phyloP scores from a whole-genome alignment of 2,797 vertebrate genomes.

The Brotula barbata region DNA sequence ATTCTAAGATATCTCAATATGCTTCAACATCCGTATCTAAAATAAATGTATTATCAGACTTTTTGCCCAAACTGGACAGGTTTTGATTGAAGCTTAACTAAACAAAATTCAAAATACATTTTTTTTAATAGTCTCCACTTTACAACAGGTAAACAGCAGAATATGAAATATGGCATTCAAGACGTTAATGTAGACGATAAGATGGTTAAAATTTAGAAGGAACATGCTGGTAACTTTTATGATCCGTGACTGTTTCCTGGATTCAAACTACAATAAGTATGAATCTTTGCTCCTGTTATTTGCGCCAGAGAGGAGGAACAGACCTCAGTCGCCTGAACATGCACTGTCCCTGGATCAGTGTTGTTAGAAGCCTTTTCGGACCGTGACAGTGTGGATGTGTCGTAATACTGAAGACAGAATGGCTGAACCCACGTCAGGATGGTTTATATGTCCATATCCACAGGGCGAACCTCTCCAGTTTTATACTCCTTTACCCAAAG shows the following conservation, averaged over 20 bases:
- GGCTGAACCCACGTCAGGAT: conserved; percentile 34
- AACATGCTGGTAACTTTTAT: conserved; percentile 72
- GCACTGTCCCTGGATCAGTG: conserved; percentile 53
- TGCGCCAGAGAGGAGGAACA: conserved; percentile 39
- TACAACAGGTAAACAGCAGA: conserved; percentile 68
- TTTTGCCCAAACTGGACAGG: conserved; percentile 50
- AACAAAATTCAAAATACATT: conserved; percentile 56
- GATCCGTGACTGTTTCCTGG: conserved; percentile 37
- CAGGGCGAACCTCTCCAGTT: conserved; percentile 91
- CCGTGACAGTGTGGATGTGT: conserved; percentile 24
- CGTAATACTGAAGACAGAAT: conserved; percentile 28
- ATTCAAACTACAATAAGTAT: conserved; percentile 17
- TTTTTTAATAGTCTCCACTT: conserved; percentile 49
- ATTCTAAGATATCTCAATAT: conserved; percentile 55
- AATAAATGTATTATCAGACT: conserved; percentile 60
- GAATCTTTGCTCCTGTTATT: conserved; percentile 21
- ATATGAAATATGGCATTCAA: conserved; percentile 62
- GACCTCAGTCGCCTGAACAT: conserved; percentile 47
- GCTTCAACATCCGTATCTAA: conserved; percentile 61
- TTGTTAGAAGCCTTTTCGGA: conserved; percentile 20
- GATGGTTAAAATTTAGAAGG: conserved; percentile 56
- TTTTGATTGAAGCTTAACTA: conserved; percentile 45
- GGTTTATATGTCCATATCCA: conserved; percentile 94
- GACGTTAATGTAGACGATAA: conserved; percentile 60
- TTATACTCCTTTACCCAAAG: conserved; percentile 97